Evolutionary conservation across 2,797 vertebrate species (phyloP).

Genomic region (Karalla daura): DNA sequence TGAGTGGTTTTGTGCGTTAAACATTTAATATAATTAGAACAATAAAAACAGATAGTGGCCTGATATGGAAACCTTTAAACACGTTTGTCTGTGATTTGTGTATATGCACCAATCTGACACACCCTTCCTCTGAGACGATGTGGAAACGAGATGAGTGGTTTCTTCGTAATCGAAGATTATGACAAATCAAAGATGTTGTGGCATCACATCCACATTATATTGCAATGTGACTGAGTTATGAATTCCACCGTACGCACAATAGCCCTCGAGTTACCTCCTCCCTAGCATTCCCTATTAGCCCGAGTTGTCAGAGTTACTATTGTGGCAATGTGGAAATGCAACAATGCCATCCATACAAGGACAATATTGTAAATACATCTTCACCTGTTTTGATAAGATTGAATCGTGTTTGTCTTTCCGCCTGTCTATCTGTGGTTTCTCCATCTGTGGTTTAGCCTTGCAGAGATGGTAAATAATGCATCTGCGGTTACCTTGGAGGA

Average conservation of each 20-base stretch:
- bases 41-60: not conserved
- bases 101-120: not conserved
- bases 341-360: not conserved
- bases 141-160: too few species aligned
- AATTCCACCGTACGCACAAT: too few species aligned
- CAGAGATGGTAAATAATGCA: conserved; percentile 32
- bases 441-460: conserved; percentile 9
- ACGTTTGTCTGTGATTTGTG: not conserved
- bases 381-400: not conserved
- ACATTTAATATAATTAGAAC: not conserved
- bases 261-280: not conserved
- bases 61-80: not conserved
- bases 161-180: too few species aligned
- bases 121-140: too few species aligned
- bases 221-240: too few species aligned
- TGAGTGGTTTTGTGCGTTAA: not conserved
- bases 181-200: too few species aligned
- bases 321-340: not conserved
- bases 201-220: too few species aligned
- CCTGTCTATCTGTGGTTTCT: conserved; percentile 13
- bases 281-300: not conserved
- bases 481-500: conserved; percentile 14
- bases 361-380: not conserved
- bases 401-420: conserved; percentile 8
- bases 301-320: not conserved